Conservation (phyloP, 2,113 vertebrate species). For the Diphyllodes magnificus region DNA sequence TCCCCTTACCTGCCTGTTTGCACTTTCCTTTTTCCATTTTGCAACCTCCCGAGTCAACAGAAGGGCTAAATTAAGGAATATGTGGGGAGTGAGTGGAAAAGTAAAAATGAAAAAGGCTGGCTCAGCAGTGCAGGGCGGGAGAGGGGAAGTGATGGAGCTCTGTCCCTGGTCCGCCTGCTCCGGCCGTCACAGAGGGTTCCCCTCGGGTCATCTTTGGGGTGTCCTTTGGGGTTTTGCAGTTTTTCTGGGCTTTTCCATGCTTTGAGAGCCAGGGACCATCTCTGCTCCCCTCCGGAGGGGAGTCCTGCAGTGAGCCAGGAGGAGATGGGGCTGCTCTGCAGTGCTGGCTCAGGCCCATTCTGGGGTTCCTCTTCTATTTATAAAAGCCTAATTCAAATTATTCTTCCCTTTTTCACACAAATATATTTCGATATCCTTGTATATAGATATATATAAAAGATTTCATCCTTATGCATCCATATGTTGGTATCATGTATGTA, state of each 20-base stretch:
- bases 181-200: rapidly evolving
- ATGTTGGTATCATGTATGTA: background rate
- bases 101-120: background rate
- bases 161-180: background rate
- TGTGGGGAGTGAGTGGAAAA: conserved; percentile 7
- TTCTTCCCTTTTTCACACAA: background rate
- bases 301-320: background rate
- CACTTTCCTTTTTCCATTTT: conserved; percentile 5
- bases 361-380: background rate
- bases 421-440: background rate
- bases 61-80: conserved; percentile 32
- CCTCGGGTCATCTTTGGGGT: background rate
- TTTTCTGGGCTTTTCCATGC: background rate
- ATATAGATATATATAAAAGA: background rate
- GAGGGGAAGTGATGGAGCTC: background rate
- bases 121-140: background rate
- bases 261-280: background rate
- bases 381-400: background rate
- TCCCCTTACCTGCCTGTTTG: background rate
- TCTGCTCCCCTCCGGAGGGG: rapidly evolving
- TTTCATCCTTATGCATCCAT: background rate
- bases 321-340: background rate
- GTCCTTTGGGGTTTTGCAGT: background rate
- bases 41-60: conserved; percentile 11
- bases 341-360: background rate